phyloP scores from a whole-genome alignment of 2,113 vertebrate genomes.

The Laterallus jamaicensis region DNA sequence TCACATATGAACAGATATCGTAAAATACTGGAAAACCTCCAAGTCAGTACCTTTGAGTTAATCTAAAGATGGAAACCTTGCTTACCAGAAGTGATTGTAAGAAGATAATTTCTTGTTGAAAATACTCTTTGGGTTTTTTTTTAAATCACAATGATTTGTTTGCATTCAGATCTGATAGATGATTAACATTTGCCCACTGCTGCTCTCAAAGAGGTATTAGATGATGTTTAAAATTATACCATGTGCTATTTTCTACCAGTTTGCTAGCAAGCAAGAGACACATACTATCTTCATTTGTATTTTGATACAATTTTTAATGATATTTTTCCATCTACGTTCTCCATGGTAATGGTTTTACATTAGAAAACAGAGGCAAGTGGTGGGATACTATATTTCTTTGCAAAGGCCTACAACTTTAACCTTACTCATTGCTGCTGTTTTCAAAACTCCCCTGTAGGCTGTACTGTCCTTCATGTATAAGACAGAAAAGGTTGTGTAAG shows the following conservation, averaged over 20 bases:
- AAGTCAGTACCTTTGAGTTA: not conserved
- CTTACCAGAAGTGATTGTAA: not conserved
- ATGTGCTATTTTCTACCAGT: not conserved
- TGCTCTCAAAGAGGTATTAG: not conserved
- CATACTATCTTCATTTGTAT: not conserved
- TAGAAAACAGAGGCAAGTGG: not conserved
- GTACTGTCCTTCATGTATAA: not conserved
- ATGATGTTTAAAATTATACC: not conserved
- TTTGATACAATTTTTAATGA: not conserved
- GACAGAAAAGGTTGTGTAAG: not conserved
- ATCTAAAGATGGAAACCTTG: not conserved
- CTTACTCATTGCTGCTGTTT: not conserved
- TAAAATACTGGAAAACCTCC: not conserved
- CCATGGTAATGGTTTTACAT: not conserved
- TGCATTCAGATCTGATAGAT: not conserved
- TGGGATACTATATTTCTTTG: not conserved
- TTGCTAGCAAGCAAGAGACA: not conserved
- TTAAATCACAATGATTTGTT: not conserved
- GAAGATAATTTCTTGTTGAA: not conserved
- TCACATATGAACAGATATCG: not conserved
- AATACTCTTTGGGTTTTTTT: not conserved
- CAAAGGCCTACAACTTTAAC: not conserved
- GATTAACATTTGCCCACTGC: not conserved
- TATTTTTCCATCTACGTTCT: not conserved
- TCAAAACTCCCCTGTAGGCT: not conserved